phyloP scores from a whole-genome alignment of 2,888 invertebrate species.

The Synanthedon vespiformis region DNA sequence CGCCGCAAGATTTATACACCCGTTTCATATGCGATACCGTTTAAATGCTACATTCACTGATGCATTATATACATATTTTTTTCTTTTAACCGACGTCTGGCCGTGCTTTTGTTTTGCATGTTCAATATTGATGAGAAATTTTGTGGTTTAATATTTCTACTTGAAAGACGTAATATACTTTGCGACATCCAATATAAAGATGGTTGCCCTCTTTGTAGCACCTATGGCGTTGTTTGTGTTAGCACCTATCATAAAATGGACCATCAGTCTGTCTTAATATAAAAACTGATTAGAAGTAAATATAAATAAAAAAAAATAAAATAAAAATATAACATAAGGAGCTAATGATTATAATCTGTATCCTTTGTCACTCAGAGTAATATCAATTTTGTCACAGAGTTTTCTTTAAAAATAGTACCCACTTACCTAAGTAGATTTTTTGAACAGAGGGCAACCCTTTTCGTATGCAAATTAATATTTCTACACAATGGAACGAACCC shows the following conservation, averaged over 20 bases:
- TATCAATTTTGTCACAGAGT: no score
- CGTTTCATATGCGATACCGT: constrained; percentile 39
- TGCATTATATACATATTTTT: constrained; percentile 55
- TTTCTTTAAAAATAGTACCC: no score
- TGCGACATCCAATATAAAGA: not conserved
- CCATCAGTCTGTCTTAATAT: no score
- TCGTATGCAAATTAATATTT: constrained; percentile 30
- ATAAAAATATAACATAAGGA: no score
- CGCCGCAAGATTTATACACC: constrained; percentile 55
- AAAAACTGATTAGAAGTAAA: no score
- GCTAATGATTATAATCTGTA: no score
- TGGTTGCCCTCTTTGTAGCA: no score
- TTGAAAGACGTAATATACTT: not conserved
- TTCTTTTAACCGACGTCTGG: constrained; percentile 28
- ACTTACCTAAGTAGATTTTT: constrained; percentile 1
- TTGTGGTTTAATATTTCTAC: not conserved
- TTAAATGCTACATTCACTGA: constrained; percentile 54
- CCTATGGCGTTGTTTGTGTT: no score
- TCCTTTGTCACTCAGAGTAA: no score
- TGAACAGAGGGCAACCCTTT: constrained; percentile 17
- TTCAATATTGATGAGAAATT: constrained; percentile 28
- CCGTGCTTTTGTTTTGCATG: constrained; percentile 44
- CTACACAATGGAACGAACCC: constrained; percentile 11
- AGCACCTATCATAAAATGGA: no score
- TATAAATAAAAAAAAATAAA: no score